Evolutionary conservation across 2,113 vertebrate species (phyloP).

Genomic region (Aix galericulata): DNA sequence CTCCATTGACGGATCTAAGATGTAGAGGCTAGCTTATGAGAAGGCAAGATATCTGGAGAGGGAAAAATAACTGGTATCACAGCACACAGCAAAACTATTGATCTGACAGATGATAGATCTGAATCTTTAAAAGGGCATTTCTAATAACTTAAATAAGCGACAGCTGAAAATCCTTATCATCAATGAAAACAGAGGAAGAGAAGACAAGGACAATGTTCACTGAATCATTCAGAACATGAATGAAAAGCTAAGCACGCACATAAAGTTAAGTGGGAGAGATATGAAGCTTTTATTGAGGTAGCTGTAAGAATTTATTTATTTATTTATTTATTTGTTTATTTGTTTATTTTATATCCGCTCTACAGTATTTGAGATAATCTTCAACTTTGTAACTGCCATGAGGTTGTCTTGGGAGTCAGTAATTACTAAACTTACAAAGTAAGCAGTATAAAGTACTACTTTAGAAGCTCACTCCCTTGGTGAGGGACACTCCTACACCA

Average conservation of each 20-base stretch:
- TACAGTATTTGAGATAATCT: neutral
- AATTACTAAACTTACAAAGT: neutral
- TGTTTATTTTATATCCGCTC: neutral
- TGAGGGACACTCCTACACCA: neutral
- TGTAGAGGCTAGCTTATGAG: neutral
- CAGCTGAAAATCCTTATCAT: neutral
- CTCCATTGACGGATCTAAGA: neutral
- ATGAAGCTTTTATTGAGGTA: neutral
- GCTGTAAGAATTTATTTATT: neutral
- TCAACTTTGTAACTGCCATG: neutral
- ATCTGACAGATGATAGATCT: conserved; percentile 5
- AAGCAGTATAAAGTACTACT: neutral
- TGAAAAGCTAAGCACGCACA: neutral
- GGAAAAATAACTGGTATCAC: neutral
- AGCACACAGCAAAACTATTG: neutral
- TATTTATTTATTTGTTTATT: neutral
- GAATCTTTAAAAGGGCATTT: neutral
- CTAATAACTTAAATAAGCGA: neutral
- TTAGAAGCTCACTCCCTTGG: neutral
- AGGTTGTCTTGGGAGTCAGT: neutral
- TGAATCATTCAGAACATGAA: neutral
- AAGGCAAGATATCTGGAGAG: neutral
- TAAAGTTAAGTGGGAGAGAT: neutral
- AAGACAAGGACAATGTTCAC: neutral
- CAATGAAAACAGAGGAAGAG: neutral